These are phyloP conservation scores for Myzus persicae DNA, from an alignment of 1,140 invertebrate genomes.

Conservation along the genomic window DNA sequence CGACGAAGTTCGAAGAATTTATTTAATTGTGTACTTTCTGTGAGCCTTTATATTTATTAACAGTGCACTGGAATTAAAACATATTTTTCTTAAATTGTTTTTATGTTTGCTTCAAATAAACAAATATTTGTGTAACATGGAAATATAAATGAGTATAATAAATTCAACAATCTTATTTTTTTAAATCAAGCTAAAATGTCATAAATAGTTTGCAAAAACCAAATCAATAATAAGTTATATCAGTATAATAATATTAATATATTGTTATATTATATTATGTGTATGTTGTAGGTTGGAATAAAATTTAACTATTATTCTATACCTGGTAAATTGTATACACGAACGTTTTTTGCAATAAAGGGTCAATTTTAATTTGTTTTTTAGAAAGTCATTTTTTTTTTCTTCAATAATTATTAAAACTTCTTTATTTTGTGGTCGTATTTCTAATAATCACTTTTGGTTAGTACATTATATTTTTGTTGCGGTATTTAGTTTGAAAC, in stretches of 20 bases:
- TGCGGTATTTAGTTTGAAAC: background rate
- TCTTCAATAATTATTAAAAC: background rate
- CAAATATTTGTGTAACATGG: background rate
- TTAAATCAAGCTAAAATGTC: background rate
- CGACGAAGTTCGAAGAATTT: background rate
- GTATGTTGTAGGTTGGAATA: background rate
- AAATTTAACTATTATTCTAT: background rate
- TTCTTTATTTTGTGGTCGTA: background rate
- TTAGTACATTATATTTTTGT: background rate
- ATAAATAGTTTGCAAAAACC: background rate
- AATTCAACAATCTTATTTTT: background rate
- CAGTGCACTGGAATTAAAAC: background rate
- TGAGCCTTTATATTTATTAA: background rate
- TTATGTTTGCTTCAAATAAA: background rate
- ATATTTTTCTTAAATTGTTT: background rate
- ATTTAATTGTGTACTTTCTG: background rate
- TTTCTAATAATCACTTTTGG: background rate
- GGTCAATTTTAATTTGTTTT: no score
- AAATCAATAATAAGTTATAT: no score
- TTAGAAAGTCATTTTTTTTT: no score
- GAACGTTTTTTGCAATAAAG: background rate
- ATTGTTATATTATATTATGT: background rate
- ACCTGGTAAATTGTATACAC: background rate
- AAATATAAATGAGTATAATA: background rate
- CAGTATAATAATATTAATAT: no score